Percentiles rank a stretch among this genome's conserved stretches.
These are phyloP conservation scores for Halcyon leucocephala DNA, from an alignment of 2,797 vertebrate species.

Conservation along the genomic window DNA sequence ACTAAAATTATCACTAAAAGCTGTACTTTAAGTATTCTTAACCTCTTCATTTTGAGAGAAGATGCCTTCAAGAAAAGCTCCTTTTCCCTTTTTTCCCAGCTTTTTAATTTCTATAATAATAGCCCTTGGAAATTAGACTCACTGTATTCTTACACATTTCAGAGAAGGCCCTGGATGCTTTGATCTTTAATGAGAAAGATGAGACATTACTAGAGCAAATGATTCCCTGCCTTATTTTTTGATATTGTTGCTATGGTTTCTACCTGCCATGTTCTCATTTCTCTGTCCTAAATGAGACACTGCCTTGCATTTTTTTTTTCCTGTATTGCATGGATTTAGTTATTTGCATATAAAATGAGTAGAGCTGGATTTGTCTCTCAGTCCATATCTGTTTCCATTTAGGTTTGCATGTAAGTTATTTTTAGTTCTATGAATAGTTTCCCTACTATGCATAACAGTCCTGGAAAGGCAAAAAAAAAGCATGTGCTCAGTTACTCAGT, in stretches of 20 bases:
- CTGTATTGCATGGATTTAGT: background rate
- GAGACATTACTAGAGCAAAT: background rate
- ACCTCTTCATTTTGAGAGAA: background rate
- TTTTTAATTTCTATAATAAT: background rate
- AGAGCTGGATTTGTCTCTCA: constrained; percentile 44
- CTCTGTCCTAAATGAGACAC: background rate
- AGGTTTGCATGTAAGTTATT: constrained; percentile 62
- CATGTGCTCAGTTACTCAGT: background rate
- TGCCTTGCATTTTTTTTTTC: background rate
- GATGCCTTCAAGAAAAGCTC: background rate
- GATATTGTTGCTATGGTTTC: constrained; percentile 14
- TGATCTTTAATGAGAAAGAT: background rate
- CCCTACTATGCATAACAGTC: constrained; percentile 38
- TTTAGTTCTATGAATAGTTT: constrained; percentile 47
- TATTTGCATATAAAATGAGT: constrained; percentile 73
- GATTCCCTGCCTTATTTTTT: background rate
- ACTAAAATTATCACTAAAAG: background rate
- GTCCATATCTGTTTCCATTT: constrained; percentile 46
- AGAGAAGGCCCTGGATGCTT: background rate
- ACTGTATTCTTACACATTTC: background rate
- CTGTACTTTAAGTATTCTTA: background rate
- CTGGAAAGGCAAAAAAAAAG: constrained; percentile 54
- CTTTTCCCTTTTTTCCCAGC: background rate
- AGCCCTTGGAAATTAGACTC: background rate
- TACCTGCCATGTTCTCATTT: background rate